phyloP scores from a whole-genome alignment of 2,113 vertebrate species.

The Hemicordylus capensis region DNA sequence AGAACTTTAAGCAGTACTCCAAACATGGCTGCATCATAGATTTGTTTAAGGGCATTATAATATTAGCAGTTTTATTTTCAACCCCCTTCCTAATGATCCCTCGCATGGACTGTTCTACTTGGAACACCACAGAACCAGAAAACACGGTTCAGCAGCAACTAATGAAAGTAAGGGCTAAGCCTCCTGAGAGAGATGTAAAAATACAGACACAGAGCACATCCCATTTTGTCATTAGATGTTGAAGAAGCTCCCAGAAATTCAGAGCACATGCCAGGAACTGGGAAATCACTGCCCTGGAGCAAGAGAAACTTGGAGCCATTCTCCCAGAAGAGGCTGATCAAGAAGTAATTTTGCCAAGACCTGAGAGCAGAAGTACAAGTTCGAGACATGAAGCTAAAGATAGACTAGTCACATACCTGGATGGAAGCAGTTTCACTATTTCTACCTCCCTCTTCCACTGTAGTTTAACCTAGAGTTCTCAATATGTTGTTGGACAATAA shows the following conservation, averaged over 20 bases:
- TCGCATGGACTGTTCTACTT: no score
- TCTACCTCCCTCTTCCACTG: not conserved
- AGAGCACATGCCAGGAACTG: no score
- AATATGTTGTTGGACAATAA: no score
- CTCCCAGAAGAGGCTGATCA: not conserved
- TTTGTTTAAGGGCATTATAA: no score
- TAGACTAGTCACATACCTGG: not conserved
- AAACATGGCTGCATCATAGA: no score
- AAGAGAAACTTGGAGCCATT: not conserved
- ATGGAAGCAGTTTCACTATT: not conserved
- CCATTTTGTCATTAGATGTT: not conserved
- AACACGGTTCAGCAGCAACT: not conserved
- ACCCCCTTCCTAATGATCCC: no score
- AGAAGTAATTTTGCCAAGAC: not conserved
- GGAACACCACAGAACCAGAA: not conserved
- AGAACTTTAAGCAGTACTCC: no score
- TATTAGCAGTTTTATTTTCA: no score
- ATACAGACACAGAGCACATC: not conserved
- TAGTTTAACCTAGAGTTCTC: no score
- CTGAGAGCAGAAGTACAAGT: not conserved
- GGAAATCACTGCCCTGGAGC: not conserved
- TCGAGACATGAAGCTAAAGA: not conserved
- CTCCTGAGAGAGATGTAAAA: no score
- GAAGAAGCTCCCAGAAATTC: not conserved
- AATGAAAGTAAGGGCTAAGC: not conserved